Percentiles rank a stretch among this genome's conserved stretches.
Conservation (phyloP, 2,888 invertebrate genomes). For the Hyppa rectilinea region DNA sequence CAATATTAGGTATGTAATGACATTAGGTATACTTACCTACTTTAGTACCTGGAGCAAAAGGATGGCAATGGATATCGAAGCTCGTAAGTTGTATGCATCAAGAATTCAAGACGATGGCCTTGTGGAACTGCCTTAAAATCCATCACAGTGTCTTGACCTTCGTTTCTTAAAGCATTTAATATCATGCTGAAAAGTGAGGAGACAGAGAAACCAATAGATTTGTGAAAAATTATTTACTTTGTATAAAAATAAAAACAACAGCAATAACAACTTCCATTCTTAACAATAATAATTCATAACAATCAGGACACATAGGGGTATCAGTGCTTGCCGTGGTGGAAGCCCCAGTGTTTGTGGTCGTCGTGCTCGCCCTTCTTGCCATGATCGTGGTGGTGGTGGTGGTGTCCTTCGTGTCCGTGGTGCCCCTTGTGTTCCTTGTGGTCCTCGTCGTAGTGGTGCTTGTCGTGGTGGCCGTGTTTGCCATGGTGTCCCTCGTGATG, state of each 20-base stretch:
- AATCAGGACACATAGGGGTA: slow-evolving; percentile 54
- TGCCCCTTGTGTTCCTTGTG: slow-evolving; percentile 95
- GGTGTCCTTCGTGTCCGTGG: slow-evolving; percentile 94
- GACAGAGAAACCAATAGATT: not conserved
- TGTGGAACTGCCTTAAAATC: not conserved
- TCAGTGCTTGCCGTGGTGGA: slow-evolving; percentile 90
- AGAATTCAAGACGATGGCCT: not conserved
- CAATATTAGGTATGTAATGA: no score
- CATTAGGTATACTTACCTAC: no score
- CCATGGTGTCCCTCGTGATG: slow-evolving; percentile 95
- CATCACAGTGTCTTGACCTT: not conserved
- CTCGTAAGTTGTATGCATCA: not conserved
- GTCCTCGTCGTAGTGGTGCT: slow-evolving; percentile 95
- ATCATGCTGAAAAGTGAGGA: not conserved
- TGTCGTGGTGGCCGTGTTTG: slow-evolving; percentile 95
- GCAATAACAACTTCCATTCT: slow-evolving; percentile 81
- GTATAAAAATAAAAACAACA: slow-evolving; percentile 81
- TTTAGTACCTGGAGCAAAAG: not conserved
- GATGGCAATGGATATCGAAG: not conserved
- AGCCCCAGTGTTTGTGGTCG: slow-evolving; percentile 94
- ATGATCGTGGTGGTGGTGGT: slow-evolving; percentile 93
- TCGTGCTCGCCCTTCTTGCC: slow-evolving; percentile 95
- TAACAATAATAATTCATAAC: slow-evolving; percentile 72
- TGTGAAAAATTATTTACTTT: slow-evolving; percentile 74
- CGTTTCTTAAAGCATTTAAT: not conserved